Base-by-base conservation (phyloP, 1,140 invertebrate species). In the Bilobella aurantiaca region DNA sequence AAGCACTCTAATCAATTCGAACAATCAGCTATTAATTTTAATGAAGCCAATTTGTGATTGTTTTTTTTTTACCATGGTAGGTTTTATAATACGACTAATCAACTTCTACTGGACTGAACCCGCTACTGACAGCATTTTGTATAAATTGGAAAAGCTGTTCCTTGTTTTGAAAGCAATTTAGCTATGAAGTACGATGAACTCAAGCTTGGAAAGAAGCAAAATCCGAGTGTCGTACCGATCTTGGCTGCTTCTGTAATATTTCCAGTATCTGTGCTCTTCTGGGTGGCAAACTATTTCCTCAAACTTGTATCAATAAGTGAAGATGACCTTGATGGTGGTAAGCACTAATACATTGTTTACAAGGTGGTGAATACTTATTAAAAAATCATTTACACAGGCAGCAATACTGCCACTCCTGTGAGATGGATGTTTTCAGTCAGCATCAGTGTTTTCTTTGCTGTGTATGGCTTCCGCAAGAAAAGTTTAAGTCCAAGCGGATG, bases 341-440 rank as follows among this genome's bases (percentile, higher is more conserved):
- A 53, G 46, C 31, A 28, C 16, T 65, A 18, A n/a, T n/a, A 62
- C 56, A 34, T 56, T 16, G 5, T 42, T 61, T 3, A 28, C n/a
- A 21, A 32, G 14, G 8, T 8, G 58, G 31, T 29, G 3, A 59
- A 29, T 12, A 18, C 21, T 1, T 53, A 31, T 1, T 49, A 30
- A 29, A 29, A 1, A 53, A 56, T 56, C 21, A 56, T 49, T 46
- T n/a, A n/a, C 29, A 0, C 75, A 87, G 87, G 83, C 75, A 76
- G 81, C 66, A 75, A 79, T 58, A 80, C 84, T 3, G 84, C 88
- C 71, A 82, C 86, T 27, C 88, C 89, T 23, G 82, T 82, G 69
- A 80, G 88, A 75, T 91, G 88, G 86, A 74, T 91, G 12, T 76
- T 82, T 2, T 82, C 88, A 0, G 83, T 85, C 21, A 68, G 88